These are phyloP conservation scores for Betta splendens DNA, from an alignment of 2,797 vertebrate species.

Conservation along the genomic window DNA sequence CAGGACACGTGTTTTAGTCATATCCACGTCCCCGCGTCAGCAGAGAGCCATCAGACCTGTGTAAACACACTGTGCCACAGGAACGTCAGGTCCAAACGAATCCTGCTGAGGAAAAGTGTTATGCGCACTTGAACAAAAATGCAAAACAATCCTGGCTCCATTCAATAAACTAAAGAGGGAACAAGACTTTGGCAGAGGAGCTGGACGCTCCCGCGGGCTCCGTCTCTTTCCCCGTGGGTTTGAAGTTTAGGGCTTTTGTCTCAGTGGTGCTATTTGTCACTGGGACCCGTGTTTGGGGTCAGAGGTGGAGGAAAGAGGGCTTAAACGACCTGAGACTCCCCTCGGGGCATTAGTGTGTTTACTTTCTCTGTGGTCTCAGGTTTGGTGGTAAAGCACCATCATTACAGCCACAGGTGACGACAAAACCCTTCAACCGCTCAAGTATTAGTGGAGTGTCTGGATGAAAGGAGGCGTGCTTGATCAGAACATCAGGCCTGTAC, in stretches of 20 bases:
- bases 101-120: slow-evolving; percentile 45
- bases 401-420: slow-evolving; percentile 2
- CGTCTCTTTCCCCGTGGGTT: slow-evolving; percentile 40
- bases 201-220: slow-evolving; percentile 40
- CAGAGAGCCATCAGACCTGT: neutral
- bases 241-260: slow-evolving; percentile 60
- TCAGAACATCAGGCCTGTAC: no score
- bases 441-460: no score
- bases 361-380: no score
- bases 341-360: slow-evolving; percentile 53
- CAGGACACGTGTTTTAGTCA: slow-evolving; percentile 15
- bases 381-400: no score
- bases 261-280: slow-evolving; percentile 62
- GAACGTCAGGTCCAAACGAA: neutral
- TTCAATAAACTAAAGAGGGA: slow-evolving; percentile 15
- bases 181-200: slow-evolving; percentile 23
- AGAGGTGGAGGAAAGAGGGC: slow-evolving; percentile 51
- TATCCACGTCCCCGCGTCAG: neutral
- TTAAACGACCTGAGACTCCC: slow-evolving; percentile 64
- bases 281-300: slow-evolving; percentile 52
- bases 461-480: no score
- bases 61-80: neutral
- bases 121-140: slow-evolving; percentile 59
- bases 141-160: slow-evolving; percentile 50
- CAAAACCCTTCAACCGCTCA: no score